These are phyloP conservation scores for Dermolepida albohirtum DNA, from an alignment of 2,888 invertebrate species.

Conservation along the genomic window DNA sequence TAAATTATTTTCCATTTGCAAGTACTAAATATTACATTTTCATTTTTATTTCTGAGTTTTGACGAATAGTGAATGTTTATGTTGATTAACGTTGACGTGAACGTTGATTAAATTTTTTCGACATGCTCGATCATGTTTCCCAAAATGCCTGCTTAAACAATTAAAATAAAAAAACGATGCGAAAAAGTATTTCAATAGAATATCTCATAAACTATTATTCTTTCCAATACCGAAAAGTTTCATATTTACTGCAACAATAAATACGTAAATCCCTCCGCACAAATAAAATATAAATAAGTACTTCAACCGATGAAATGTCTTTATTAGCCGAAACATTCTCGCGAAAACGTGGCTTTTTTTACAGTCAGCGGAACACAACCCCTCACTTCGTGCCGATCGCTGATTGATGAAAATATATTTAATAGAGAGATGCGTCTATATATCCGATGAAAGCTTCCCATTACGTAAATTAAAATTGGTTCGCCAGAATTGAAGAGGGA, in stretches of 20 bases:
- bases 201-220: too few species aligned
- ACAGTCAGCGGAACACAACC: not conserved
- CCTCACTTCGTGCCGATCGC: conserved; percentile 4
- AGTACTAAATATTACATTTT: too few species aligned
- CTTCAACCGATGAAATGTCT: conserved; percentile 26
- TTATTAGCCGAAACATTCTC: conserved; percentile 25
- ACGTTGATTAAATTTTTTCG: too few species aligned
- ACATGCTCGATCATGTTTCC: too few species aligned
- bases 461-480: conserved; percentile 40
- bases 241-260: conserved; percentile 16
- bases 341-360: conserved; percentile 4
- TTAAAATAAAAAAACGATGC: too few species aligned
- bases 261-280: not conserved
- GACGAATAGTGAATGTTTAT: too few species aligned
- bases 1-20: too few species aligned
- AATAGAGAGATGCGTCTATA: conserved; percentile 33
- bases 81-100: too few species aligned
- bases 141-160: too few species aligned
- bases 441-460: conserved; percentile 33
- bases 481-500: conserved; percentile 10
- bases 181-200: too few species aligned
- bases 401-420: conserved; percentile 33
- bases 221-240: conserved; percentile 4
- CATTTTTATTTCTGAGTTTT: too few species aligned
- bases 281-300: conserved; percentile 19